Evolutionary conservation across 2,797 vertebrate genomes (phyloP), one percentile per base, ranked within the genome.

Genomic region (Sebastes itinus): DNA sequence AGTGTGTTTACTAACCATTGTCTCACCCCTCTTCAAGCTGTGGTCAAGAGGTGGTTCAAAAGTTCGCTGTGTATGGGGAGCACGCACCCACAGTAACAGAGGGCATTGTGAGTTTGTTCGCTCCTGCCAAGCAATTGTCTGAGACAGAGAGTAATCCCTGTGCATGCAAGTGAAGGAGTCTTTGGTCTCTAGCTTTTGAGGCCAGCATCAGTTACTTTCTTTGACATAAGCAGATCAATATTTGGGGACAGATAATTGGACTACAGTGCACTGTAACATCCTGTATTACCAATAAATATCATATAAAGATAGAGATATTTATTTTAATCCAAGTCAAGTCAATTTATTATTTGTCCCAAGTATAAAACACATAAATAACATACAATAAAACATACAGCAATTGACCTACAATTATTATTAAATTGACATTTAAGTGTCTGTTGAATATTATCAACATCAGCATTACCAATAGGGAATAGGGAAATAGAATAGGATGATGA

Each of bases 1-100:
- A 52, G 61, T 81, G 59, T 94, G 94, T 95, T 95, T 94, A 92
- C 92, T 89, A 61, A 90, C 93, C 90, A 95, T 96, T 96, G 94
- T 95, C 92, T 89, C 85, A 68, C 4, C 77, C 88, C 89, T 60
- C 91, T 89, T 94, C 94, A 93, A 89, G 93, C 95, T 94, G 94
- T 94, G 94, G 93, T 94, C 93, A 94, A 93, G 89, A 93, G 90
- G 77, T 94, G 91, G 95, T 96, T 96, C 95, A 95, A 95, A 95
- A 95, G 95, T 95, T 96, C 94, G 84, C 82, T 23, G 82, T 86
- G 90, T 87, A 86, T 85, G 87, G 77, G 78, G 80, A 89, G 87
- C 89, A 85, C 9, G 80, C 86, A 85, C 87, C 78, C 89, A 49
- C 87, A 81, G 83, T 54, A 65, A 90, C 89, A 88, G 84, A 91